Conservation (phyloP, 2,888 invertebrate genomes). For the Eugnorisma glareosa region DNA sequence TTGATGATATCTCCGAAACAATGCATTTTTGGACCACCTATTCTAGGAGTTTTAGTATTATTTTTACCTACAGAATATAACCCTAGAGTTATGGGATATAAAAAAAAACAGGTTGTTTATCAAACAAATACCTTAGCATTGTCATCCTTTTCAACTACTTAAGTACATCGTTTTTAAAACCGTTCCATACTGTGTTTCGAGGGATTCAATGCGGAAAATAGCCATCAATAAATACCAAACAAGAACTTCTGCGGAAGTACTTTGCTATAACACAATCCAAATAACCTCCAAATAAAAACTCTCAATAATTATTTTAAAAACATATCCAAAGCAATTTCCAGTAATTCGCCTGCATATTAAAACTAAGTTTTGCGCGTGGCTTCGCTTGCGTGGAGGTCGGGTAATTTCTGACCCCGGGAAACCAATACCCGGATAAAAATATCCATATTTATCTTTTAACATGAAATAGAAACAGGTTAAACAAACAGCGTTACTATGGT, state of each 20-base stretch:
- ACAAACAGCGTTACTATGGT: not conserved
- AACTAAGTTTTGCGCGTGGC: not conserved
- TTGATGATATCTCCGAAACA: too few relatives aligned
- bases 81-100: too few relatives aligned
- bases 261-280: not conserved
- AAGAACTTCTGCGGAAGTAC: not conserved
- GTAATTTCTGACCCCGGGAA: not conserved
- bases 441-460: not conserved
- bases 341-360: not conserved
- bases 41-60: too few relatives aligned
- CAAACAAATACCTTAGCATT: too few relatives aligned
- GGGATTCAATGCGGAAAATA: not conserved
- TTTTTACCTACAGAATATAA: too few relatives aligned
- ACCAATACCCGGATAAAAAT: not conserved
- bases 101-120: too few relatives aligned
- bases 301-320: not conserved
- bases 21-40: too few relatives aligned
- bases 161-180: too few relatives aligned
- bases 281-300: not conserved
- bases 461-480: not conserved
- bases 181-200: too few relatives aligned
- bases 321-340: not conserved
- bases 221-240: not conserved
- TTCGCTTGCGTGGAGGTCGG: not conserved
- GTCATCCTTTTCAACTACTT: too few relatives aligned